Base-by-base conservation (phyloP, 37 sponge, comb jelly and placozoan genomes). In the Bolinopsis microptera region DNA sequence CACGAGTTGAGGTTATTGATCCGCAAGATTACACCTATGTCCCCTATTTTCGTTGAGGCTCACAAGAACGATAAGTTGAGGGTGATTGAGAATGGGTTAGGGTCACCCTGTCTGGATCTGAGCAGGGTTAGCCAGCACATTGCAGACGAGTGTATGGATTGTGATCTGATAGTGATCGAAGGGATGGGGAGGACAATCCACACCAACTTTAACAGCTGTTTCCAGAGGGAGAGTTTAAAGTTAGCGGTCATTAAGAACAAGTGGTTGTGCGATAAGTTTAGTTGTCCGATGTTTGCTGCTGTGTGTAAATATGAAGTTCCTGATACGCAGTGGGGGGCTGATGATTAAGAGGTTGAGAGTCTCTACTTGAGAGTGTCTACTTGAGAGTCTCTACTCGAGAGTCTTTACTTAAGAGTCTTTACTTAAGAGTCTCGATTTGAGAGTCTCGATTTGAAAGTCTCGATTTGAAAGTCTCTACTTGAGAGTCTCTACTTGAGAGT, bases 141-240 rank as follows among this genome's bases (percentile, higher is more conserved):
- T 38, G 69, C 76, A 38, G 93, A 37, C 25, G 69, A 61, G 35
- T 86, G 90, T 86, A 28, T 40, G 67, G 67, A 26, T 0, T 86
- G 90, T 39, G 94, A 94, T 83, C 72, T 94, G 32, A 31, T 94
- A 38, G 88, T 94, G 34, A 83, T 94, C 16, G 94, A 94, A 26
- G 94, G 94, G 0, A 94, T 94, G 94, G 94, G 94, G 9, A 38
- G 94, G 69, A 83, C 94, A 31, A 75, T 94, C 31, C 90, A 94
- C 72, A 94, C 94, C 24, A 94, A 94, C 61, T 94, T 83, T 48
- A 9, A 30, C 36, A 68, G 69, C 72, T 0, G 61, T 25, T 94
- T 94, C 28, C 5, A 27, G 26, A 27, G 27, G 25, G 94, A 94
- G 68, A 38, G 36, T 31, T 83, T 94, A 32, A 94, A 94, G 76